Evolutionary conservation across 2,797 vertebrate genomes (phyloP), one percentile per base, ranked within the genome.

Genomic region (Fratercula arctica): DNA sequence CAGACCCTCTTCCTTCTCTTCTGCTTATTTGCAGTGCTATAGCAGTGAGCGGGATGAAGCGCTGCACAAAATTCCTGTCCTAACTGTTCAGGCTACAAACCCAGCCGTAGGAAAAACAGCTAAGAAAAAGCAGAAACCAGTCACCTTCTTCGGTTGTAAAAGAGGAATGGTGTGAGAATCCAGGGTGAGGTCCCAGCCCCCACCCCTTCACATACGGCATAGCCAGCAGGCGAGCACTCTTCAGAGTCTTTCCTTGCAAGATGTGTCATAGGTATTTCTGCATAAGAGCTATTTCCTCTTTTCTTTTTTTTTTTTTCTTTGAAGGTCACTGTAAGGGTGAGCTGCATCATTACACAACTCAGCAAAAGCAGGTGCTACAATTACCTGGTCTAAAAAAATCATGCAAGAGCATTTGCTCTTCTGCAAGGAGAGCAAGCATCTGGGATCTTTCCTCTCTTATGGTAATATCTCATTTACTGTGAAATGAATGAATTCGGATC

Each of bases 141-240:
- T 93, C 95, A 93, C 85, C 88, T 68, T 90, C 50, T 96, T 95
- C 87, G 93, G 95, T 86, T 96, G 95, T 97, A 96, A 97, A 92
- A 95, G 82, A 97, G 89, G 97, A 97, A 97, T 96, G 93, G 84
- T 93, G 79, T 86, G 85, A 97, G 96, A 97, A 95, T 86, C 73
- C 74, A 83, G 73, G 69, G 76, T 57, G 85, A 78, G 84, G 63
- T 81, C 48, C 72, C 79, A 87, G 54, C 39, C 87, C 48, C 59
- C 41, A 56, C 13, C 35, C 67, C 51, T 37, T 91, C 67, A 18
- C 48, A 54, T 9, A 31, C 6, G 5, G 53, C 45, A 37, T 64
- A 93, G 93, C 92, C 75, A 7, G 72, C 72, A 89, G 87, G 86
- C 89, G 83, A 85, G 43, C 0, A 0, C 60, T 91, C 66, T 72